Evolutionary conservation across 2,888 invertebrate genomes (phyloP), one percentile per base, ranked within the genome.

Genomic region (Deilephila elpenor): DNA sequence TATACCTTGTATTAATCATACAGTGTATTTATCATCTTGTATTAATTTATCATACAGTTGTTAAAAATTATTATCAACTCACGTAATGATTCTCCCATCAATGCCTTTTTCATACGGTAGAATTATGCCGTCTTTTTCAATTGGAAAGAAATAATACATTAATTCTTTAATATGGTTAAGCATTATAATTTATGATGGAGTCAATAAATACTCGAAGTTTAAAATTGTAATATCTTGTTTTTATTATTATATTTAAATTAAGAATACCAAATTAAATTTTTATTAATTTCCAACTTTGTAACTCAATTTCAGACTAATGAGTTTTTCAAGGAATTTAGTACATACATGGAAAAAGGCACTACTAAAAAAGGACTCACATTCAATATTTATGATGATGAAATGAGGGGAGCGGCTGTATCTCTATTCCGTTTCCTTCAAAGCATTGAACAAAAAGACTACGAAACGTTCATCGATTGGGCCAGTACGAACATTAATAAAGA

Each of bases 361-460:
- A 86, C 88, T 6, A 80, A 79, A 53, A 91, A 88, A 79, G 91
- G 91, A 7, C 84, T 92, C 29, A 93, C 91, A 37, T 95, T 95
- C 82, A 94, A 90, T 75, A 86, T 95, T 61, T 95, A 93, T 76
- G 91, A 95, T 76, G 91, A 93, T 72, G 88, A 91, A 59, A 93
- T 95, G 84, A 90, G 93, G 80, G 88, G 92, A 78, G 93, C 95
- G 72, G 89, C 93, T 5, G 86, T 94, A 71, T 86, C 90, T 37
- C 81, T 95, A 37, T 95, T 94, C 78, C 89, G 92, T 56, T 79
- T 94, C 8, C 84, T 95, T n/a, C 87, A 89, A 84, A 88, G 84
- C 61, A 82, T 90, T 62, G 88, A 91, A 67, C 85, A 88, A 71
- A 90, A 91, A 75, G 87, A 93, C 71, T 81, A 87, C 29, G 81